Conservation (phyloP, 2,797 vertebrate species). For the Euphonia xanthogaster region DNA sequence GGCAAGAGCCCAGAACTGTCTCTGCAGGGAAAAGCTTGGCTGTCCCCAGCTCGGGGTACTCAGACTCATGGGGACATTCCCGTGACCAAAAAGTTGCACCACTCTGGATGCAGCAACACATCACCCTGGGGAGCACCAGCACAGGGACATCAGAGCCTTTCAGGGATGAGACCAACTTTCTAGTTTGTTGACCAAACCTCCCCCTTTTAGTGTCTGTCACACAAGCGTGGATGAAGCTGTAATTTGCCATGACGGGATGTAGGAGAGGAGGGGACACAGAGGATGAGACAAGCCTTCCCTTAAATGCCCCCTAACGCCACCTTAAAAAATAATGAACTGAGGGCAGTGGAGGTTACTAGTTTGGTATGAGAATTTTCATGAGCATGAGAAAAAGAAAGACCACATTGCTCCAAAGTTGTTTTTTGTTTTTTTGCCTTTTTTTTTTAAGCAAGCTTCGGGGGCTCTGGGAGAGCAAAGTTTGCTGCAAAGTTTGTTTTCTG, state of each 20-base stretch:
- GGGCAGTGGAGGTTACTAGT: neutral
- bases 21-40: neutral
- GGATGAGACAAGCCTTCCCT: neutral
- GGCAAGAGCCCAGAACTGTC: neutral
- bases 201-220: neutral
- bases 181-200: neutral
- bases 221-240: neutral
- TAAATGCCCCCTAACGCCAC: neutral
- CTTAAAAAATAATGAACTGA: neutral
- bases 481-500: slow-evolving; percentile 55
- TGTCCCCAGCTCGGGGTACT: neutral
- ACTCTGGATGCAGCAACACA: rapidly evolving
- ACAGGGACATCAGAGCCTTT: neutral
- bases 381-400: slow-evolving; percentile 14
- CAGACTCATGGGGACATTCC: neutral
- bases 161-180: neutral
- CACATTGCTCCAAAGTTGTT: neutral
- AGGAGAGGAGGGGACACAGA: neutral
- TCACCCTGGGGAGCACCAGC: neutral
- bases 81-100: neutral
- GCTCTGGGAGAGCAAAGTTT: slow-evolving; percentile 11
- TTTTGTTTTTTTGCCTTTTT: neutral
- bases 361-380: slow-evolving; percentile 58
- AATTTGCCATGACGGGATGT: neutral
- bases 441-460: neutral